phyloP scores from a whole-genome alignment of 2,888 invertebrate species.

The Drosophila merina region DNA sequence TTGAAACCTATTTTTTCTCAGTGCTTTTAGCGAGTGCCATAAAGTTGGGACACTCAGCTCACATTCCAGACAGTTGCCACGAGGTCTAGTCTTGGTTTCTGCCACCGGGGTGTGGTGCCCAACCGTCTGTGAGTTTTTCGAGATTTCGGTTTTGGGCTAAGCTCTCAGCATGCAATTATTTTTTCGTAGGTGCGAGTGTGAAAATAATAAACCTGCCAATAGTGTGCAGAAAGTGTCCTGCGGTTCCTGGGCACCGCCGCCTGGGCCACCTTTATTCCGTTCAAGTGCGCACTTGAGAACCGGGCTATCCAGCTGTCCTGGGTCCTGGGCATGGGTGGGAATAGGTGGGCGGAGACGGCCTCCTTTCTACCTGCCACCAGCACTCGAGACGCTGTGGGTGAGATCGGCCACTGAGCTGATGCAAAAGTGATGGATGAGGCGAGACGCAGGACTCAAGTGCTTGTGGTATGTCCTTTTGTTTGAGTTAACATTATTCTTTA shows the following conservation, averaged over 20 bases:
- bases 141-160: constrained; percentile 52
- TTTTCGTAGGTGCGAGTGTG: constrained; percentile 63
- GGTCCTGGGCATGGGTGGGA: constrained; percentile 27
- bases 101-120: constrained; percentile 71
- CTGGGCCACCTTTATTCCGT: constrained; percentile 39
- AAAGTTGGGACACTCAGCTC: constrained; percentile 47
- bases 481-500: constrained; percentile 76
- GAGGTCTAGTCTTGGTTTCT: constrained; percentile 47
- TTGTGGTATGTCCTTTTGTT: constrained; percentile 72
- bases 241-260: constrained; percentile 58
- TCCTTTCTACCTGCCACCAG: constrained; percentile 51
- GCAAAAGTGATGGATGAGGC: constrained; percentile 69
- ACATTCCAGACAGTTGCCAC: constrained; percentile 64
- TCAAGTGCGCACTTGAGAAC: constrained; percentile 58
- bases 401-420: constrained; percentile 31
- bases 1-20: neutral
- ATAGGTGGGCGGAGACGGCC: constrained; percentile 19
- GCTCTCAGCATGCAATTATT: constrained; percentile 80
- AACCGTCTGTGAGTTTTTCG: constrained; percentile 49
- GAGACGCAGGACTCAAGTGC: constrained; percentile 62
- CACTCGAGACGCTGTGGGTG: constrained; percentile 78
- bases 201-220: constrained; percentile 79
- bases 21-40: constrained; percentile 47
- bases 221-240: constrained; percentile 78
- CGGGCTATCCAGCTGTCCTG: constrained; percentile 54